Conservation (phyloP, 2,797 vertebrate species). For the Ctenopoma kingsleyae region DNA sequence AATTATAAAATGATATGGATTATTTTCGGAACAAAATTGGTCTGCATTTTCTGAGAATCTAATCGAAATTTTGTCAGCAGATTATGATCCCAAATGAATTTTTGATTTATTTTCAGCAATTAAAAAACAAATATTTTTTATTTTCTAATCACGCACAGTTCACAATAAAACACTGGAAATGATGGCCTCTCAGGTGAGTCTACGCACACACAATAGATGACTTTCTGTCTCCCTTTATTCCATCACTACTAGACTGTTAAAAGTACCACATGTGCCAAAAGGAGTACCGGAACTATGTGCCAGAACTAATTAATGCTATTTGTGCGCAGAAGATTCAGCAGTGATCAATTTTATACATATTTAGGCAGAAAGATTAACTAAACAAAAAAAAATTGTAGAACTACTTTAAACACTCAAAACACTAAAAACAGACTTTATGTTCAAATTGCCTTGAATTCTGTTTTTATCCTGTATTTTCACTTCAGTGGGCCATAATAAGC, state of each 20-base stretch:
- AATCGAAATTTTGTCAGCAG: too few species aligned
- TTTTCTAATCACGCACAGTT: not conserved
- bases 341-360: too few species aligned
- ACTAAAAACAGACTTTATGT: constrained; percentile 1
- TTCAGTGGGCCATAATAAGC: constrained; percentile 48
- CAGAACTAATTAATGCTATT: not conserved
- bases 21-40: too few species aligned
- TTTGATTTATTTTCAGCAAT: not conserved
- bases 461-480: constrained; percentile 49
- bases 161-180: not conserved
- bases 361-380: constrained; percentile 14
- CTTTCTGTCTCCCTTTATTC: not conserved
- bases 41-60: too few species aligned
- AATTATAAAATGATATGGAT: too few species aligned
- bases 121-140: not conserved
- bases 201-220: not conserved
- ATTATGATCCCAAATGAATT: too few species aligned
- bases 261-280: not conserved
- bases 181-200: constrained; percentile 4
- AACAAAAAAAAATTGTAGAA: constrained; percentile 6
- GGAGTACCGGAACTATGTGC: not conserved
- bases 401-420: not conserved
- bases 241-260: not conserved
- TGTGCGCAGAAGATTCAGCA: not conserved
- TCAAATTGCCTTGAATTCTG: constrained; percentile 34